A percentile compares a stretch with the other conserved stretches of the same genome.
These are phyloP conservation scores for Littorina saxatilis DNA, from an alignment of 1,140 invertebrate genomes.

Conservation along the genomic window DNA sequence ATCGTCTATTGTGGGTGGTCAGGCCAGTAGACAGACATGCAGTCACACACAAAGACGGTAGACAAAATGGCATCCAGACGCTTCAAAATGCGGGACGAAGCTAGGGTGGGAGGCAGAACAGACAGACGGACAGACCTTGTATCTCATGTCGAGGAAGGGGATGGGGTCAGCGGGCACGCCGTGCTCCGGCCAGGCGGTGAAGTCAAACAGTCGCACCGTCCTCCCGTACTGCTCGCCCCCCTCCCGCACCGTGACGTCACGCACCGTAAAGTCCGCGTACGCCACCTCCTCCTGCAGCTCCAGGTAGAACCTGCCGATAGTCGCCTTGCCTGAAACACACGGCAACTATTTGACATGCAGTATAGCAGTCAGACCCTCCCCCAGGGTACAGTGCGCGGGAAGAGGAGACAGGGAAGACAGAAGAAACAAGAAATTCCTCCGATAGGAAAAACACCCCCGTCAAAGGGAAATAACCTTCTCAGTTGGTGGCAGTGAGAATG, in stretches of 20 bases:
- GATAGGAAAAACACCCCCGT: no score
- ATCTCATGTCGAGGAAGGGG: conserved; percentile 96
- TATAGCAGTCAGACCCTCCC: no score
- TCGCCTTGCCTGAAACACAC: conserved; percentile 38
- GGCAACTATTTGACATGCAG: no score
- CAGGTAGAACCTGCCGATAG: conserved; percentile 63
- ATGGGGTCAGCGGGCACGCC: conserved; percentile 98
- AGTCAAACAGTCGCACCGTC: conserved; percentile 83
- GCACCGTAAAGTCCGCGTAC: conserved; percentile 67
- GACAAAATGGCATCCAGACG: no score
- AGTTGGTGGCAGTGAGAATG: no score
- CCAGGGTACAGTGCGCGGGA: no score
- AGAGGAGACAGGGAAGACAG: no score
- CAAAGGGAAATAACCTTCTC: no score
- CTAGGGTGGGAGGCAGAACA: no score
- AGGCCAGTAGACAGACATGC: neutral
- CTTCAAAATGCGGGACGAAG: no score
- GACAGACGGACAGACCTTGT: conserved; percentile 81
- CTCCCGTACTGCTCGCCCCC: conserved; percentile 24
- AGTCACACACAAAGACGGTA: neutral
- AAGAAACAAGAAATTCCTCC: no score
- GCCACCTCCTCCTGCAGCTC: conserved; percentile 53
- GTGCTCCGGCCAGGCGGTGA: conserved; percentile 99
- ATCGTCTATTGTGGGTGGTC: no score
- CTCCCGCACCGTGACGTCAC: conserved; percentile 50